Evolutionary conservation across 2,113 vertebrate genomes (phyloP), one percentile per base, ranked within the genome.

Genomic region (Arizona elegans): DNA sequence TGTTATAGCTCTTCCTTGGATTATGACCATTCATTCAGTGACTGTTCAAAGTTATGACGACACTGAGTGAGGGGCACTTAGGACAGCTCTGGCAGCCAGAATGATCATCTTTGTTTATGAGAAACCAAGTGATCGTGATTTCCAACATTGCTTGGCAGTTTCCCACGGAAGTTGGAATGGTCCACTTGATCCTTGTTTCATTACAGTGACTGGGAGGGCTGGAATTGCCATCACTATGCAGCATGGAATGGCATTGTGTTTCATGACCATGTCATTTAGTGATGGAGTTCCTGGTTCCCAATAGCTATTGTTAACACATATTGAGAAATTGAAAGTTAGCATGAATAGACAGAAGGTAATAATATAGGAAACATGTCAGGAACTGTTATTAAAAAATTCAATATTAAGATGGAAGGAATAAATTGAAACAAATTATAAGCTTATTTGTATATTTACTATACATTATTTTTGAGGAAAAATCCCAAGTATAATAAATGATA

Each of bases 401-500:
- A 0, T 50, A 47, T 58, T 90, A 90, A 90, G 43, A 62, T 59
- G 33, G 55, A 56, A 43, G 33, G 38, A 33, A 11, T 26, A 89
- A 59, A 89, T 58, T 56, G 38, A 38, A 58, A 10, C 55, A 43
- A 8, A 89, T 43, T 75, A 38, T 81, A 81, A 38, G 15, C 15
- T 6, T 38, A 81, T 38, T 81, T 19, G 6, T 81, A 81, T 38
- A 81, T 81, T 38, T 81, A 81, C n/a, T 38, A 33, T 38, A 38
- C 21, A 43, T 29, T 90, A 4, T 33, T 90, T 65, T 53, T 24
- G 23, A 90, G 17, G 23, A 50, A 19, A 56, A 55, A 17, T 54
- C 33, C 38, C 54, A 86, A 89, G 53, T 21, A 12, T 56, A 90
- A 86, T 87, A 94, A 97, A 97, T 96, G 93, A 93, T 95, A 95